phyloP scores from a whole-genome alignment of 1,140 invertebrate species.

The Tyrophagus putrescentiae region DNA sequence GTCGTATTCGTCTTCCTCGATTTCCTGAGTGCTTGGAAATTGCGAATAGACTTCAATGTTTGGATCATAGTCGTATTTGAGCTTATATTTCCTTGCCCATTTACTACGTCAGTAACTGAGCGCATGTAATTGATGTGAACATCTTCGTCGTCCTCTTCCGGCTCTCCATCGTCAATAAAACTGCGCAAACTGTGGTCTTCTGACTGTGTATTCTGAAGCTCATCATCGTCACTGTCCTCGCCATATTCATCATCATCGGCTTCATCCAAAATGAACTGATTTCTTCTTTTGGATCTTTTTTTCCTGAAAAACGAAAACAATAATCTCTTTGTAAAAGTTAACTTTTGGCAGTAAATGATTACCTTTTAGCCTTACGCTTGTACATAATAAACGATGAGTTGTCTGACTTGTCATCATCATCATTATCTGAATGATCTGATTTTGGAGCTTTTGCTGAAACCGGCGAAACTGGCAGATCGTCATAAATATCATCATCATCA shows the following conservation, averaged over 20 bases:
- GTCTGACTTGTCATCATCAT: no score
- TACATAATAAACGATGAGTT: no score
- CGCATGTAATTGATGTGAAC: background rate
- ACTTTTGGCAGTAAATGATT: no score
- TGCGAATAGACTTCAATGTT: conserved; percentile 19
- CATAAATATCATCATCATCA: no score
- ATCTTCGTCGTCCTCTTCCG: background rate
- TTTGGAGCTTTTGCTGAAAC: no score
- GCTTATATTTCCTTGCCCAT: conserved; percentile 10
- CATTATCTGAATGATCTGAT: no score
- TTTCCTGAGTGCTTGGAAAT: background rate
- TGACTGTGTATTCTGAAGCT: background rate
- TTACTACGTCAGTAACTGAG: background rate
- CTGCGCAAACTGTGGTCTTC: background rate
- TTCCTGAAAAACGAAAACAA: no score
- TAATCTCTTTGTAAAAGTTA: no score
- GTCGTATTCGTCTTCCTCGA: conserved; percentile 3
- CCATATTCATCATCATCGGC: background rate
- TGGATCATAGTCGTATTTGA: conserved; percentile 17
- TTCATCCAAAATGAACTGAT: conserved; percentile 14
- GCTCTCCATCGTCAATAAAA: background rate
- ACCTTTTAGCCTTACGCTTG: no score
- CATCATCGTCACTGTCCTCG: background rate
- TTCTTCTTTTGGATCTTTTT: no score
- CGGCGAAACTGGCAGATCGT: no score